phyloP scores from a whole-genome alignment of 2,797 vertebrate genomes.

The Phataginus tricuspis region DNA sequence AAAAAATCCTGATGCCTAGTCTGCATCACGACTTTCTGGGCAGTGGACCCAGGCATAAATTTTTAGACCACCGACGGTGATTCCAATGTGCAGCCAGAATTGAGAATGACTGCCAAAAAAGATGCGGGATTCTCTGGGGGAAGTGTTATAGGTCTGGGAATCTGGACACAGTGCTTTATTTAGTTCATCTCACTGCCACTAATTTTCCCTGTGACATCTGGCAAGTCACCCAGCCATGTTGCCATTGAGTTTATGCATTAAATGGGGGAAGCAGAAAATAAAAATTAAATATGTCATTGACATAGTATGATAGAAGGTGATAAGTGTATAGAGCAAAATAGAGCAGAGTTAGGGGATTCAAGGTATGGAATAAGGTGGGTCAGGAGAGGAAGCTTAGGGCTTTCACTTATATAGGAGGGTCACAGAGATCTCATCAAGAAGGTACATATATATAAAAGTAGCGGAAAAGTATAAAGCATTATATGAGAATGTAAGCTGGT shows the following conservation, averaged over 20 bases:
- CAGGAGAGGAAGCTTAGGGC: not conserved
- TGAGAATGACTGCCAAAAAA: not conserved
- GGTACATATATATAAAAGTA: not conserved
- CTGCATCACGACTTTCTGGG: not conserved
- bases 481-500: not conserved
- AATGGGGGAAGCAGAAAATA: not conserved
- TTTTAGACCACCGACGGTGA: not conserved
- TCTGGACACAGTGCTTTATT: not conserved
- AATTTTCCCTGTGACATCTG: not conserved
- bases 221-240: not conserved
- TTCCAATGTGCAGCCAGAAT: not conserved
- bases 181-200: not conserved
- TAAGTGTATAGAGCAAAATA: not conserved
- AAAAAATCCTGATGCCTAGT: not conserved
- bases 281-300: not conserved
- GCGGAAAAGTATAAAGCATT: not conserved
- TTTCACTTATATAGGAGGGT: not conserved
- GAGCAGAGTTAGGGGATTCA: not conserved
- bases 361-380: not conserved
- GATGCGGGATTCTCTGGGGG: not conserved
- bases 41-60: not conserved
- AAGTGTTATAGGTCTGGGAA: not conserved
- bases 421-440: not conserved
- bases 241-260: not conserved
- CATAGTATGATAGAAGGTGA: not conserved